Conservation (phyloP, 2,888 invertebrate species). For the Machimus atricapillus region DNA sequence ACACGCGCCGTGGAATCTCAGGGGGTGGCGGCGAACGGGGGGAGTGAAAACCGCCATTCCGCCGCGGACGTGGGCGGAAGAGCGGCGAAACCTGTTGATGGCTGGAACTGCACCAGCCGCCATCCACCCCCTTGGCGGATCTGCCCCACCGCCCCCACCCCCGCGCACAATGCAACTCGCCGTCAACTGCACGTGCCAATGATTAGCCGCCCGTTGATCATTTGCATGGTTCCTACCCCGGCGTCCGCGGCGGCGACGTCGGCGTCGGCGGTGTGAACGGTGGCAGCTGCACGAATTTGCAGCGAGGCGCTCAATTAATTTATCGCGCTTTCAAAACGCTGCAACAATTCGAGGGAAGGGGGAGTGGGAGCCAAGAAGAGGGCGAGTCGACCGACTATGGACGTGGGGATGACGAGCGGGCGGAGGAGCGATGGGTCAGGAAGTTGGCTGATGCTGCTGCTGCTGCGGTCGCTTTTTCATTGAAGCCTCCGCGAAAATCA, state of each 20-base stretch:
- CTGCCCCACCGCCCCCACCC: background rate
- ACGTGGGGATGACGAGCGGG: background rate
- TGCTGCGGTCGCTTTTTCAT: background rate
- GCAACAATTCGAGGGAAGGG: background rate
- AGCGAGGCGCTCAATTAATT: slow-evolving; percentile 18
- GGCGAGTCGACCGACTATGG: background rate
- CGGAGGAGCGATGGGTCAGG: background rate
- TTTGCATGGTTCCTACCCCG: background rate
- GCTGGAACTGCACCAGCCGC: background rate
- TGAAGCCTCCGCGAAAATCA: slow-evolving; percentile 9
- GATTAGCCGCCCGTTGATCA: slow-evolving; percentile 13
- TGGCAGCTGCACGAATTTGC: background rate
- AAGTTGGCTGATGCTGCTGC: background rate
- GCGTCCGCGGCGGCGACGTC: background rate
- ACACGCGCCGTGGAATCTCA: background rate
- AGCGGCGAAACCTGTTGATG: slow-evolving; percentile 1
- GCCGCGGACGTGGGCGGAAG: background rate
- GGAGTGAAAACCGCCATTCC: background rate
- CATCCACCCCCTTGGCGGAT: background rate
- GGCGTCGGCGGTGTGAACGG: background rate
- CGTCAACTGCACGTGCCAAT: slow-evolving; percentile 5
- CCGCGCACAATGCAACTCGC: background rate
- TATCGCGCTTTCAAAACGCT: background rate
- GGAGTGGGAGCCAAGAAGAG: background rate
- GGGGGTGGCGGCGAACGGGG: background rate